A percentile compares a stretch with the other conserved stretches of the same genome.
These are phyloP conservation scores for Xanthia togata DNA, from an alignment of 2,888 invertebrate species.

Conservation along the genomic window DNA sequence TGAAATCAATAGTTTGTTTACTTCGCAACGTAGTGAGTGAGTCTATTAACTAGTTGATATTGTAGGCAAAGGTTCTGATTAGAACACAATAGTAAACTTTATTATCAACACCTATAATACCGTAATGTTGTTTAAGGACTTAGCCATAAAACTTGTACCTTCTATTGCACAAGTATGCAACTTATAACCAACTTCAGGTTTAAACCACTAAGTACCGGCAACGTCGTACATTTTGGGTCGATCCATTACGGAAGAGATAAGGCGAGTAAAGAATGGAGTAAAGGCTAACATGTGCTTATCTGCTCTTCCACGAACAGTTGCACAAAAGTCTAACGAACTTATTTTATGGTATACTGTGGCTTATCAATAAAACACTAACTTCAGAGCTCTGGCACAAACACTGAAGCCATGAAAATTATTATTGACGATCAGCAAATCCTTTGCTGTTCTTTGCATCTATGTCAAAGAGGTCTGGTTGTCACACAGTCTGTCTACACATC, in stretches of 20 bases:
- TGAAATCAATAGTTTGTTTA: constrained; percentile 55
- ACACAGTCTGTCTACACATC: constrained; percentile 42
- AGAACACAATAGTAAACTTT: constrained; percentile 31
- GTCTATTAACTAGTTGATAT: constrained; percentile 55
- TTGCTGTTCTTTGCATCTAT: neutral
- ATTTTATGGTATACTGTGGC: constrained; percentile 64
- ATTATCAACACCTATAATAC: constrained; percentile 35
- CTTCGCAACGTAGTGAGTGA: constrained; percentile 40
- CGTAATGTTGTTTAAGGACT: constrained; percentile 29
- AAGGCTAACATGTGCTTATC: constrained; percentile 71
- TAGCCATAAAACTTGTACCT: neutral
- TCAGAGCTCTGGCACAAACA: neutral
- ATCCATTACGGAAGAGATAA: constrained; percentile 79
- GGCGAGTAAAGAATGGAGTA: constrained; percentile 76
- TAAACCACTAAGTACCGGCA: constrained; percentile 41
- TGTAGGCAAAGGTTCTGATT: constrained; percentile 42
- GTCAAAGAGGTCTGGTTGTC: constrained; percentile 1
- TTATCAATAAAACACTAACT: constrained; percentile 59
- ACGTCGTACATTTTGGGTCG: constrained; percentile 40
- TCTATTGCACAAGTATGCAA: constrained; percentile 3
- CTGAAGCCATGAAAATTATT: neutral
- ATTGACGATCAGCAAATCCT: neutral
- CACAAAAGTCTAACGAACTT: constrained; percentile 63
- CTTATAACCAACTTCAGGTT: constrained; percentile 24
- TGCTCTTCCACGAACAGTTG: constrained; percentile 64